A percentile compares a stretch with the other conserved stretches of the same genome.
Conservation (phyloP, 2,888 invertebrate genomes). For the Cryptops parisi region DNA sequence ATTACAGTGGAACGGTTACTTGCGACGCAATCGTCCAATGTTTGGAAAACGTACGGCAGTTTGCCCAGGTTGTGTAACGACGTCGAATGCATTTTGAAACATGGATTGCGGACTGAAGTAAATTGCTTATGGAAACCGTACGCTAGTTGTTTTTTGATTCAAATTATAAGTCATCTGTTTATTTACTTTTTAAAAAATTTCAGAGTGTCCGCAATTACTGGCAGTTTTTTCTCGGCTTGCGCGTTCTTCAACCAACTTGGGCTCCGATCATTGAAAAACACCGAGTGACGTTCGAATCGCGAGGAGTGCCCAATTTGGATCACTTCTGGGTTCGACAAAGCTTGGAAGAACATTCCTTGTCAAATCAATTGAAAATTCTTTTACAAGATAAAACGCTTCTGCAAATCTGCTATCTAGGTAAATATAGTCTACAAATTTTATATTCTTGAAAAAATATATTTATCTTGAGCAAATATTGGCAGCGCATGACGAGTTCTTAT, state of each 20-base stretch:
- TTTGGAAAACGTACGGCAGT: conserved; percentile 20
- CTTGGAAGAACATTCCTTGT: conserved; percentile 17
- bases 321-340: conserved; percentile 16
- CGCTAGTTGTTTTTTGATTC: too few species aligned
- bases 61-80: conserved; percentile 15
- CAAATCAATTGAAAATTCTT: conserved; percentile 16
- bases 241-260: conserved; percentile 17
- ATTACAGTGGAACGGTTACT: conserved; percentile 17
- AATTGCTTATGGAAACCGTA: neutral
- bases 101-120: conserved; percentile 7
- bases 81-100: conserved; percentile 14
- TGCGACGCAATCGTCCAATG: conserved; percentile 16
- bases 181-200: neutral
- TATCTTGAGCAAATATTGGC: too few species aligned
- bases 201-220: conserved; percentile 13
- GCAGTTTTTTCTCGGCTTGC: conserved; percentile 17
- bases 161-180: too few species aligned
- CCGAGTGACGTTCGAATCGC: conserved; percentile 9
- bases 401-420: conserved; percentile 16
- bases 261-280: conserved; percentile 17
- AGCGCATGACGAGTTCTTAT: neutral
- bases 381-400: conserved; percentile 15
- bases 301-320: neutral
- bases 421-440: neutral
- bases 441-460: neutral